phyloP scores from a whole-genome alignment of 2,888 invertebrate genomes.

The Pseudococcus jackbeardsleyi region DNA sequence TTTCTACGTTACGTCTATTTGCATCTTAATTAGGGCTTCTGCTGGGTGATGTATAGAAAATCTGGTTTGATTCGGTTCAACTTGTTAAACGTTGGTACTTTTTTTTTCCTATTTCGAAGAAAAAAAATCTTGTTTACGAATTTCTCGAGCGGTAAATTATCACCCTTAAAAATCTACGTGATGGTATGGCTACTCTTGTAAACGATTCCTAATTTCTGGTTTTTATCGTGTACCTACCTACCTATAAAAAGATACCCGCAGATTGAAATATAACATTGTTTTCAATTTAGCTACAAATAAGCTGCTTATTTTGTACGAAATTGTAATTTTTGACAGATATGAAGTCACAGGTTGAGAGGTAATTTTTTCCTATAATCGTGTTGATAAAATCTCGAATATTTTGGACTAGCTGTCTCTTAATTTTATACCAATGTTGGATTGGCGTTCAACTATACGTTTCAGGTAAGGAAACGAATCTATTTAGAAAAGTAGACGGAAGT shows the following conservation, averaged over 20 bases:
- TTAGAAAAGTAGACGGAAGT: no score
- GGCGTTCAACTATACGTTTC: no score
- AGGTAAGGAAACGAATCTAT: no score
- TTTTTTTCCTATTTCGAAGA: not conserved
- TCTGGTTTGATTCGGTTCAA: constrained; percentile 1
- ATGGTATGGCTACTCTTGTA: not conserved
- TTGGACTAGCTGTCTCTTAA: no score
- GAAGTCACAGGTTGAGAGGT: not conserved
- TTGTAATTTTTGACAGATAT: not conserved
- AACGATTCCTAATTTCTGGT: not conserved
- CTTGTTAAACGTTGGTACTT: not conserved
- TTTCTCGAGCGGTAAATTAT: not conserved
- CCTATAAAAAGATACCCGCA: not conserved
- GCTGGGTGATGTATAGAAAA: constrained; percentile 42
- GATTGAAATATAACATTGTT: not conserved
- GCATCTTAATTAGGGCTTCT: constrained; percentile 51
- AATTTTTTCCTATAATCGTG: not conserved
- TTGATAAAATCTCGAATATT: no score
- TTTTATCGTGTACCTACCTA: not conserved
- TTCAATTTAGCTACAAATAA: not conserved
- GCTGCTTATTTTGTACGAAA: not conserved
- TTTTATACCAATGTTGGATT: no score
- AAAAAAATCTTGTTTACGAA: constrained; percentile 37
- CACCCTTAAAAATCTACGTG: not conserved
- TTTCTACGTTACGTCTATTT: constrained; percentile 10